Evolutionary conservation across 1,140 invertebrate genomes (phyloP).

Genomic region (Drosophila guanche): DNA sequence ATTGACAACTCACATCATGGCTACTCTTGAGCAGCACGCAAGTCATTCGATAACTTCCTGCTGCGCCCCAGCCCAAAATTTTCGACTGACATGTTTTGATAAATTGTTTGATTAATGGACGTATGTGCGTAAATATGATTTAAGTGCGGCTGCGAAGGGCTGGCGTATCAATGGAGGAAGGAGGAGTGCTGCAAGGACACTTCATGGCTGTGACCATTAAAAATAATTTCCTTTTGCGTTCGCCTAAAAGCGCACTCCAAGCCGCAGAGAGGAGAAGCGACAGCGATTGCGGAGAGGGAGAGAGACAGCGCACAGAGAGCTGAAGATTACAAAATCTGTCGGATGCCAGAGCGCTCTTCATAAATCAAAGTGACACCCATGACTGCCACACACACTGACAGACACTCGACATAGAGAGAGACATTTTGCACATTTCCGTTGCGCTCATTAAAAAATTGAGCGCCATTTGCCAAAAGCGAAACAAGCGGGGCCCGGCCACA

Average conservation of each 20-base stretch:
- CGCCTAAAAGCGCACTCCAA: conserved; percentile 51
- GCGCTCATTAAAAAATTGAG: conserved; percentile 79
- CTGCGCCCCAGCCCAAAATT: conserved; percentile 8
- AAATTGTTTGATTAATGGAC: conserved; percentile 80
- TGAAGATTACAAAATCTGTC: conserved; percentile 62
- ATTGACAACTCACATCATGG: conserved; percentile 2
- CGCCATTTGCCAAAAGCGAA: conserved; percentile 69
- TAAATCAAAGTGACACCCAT: conserved; percentile 69
- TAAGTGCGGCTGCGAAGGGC: conserved; percentile 57
- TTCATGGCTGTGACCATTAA: conserved; percentile 64
- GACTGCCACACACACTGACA: neutral
- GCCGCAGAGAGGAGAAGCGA: conserved; percentile 30
- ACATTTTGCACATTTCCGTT: conserved; percentile 58
- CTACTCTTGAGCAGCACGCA: conserved; percentile 26
- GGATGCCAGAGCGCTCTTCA: conserved; percentile 62
- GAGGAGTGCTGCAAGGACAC: conserved; percentile 12
- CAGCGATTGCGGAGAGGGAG: conserved; percentile 3
- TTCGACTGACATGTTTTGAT: conserved; percentile 72
- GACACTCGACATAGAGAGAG: neutral
- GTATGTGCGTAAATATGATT: conserved; percentile 72
- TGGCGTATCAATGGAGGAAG: conserved; percentile 54
- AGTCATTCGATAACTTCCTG: conserved; percentile 30
- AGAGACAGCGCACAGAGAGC: conserved; percentile 7
- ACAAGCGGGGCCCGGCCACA: conserved; percentile 2
- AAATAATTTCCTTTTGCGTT: conserved; percentile 61